Percentiles rank a stretch among this genome's conserved stretches.
These are phyloP conservation scores for Darevskia mixta DNA, from an alignment of 2,797 vertebrate genomes.

Conservation along the genomic window DNA sequence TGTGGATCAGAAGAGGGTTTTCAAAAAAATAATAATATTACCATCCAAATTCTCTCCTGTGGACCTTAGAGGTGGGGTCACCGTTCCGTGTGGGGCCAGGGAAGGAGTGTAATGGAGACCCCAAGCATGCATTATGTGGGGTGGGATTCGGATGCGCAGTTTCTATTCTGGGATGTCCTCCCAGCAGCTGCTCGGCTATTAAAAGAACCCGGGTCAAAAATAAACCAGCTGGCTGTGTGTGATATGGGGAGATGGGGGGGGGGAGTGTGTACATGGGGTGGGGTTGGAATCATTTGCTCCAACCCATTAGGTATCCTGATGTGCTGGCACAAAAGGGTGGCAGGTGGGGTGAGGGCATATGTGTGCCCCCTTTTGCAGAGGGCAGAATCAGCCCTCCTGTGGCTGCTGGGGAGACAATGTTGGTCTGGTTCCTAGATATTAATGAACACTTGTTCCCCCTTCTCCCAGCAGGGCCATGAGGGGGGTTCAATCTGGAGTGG, in stretches of 20 bases:
- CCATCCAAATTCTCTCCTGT: no score
- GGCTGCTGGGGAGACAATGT: neutral
- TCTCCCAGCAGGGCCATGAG: neutral
- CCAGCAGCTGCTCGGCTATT: slow-evolving; percentile 7
- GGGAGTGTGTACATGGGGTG: neutral
- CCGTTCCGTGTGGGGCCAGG: neutral
- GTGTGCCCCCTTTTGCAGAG: no score
- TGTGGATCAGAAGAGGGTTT: no score
- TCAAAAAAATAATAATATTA: no score
- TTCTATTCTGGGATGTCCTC: slow-evolving; percentile 9
- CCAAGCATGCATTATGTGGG: neutral
- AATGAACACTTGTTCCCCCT: no score
- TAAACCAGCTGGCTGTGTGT: neutral
- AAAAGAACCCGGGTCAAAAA: slow-evolving; percentile 4
- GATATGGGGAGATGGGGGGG: neutral
- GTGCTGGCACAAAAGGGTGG: no score
- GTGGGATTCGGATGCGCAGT: neutral
- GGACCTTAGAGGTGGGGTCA: neutral
- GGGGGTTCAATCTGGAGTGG: no score
- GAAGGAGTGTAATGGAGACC: neutral
- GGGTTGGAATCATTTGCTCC: neutral
- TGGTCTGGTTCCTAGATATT: neutral
- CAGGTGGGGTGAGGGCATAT: no score
- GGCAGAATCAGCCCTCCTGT: neutral
- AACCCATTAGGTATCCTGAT: neutral